These are phyloP conservation scores for Nesidiocoris tenuis DNA, from an alignment of 2,888 invertebrate species.

Conservation along the genomic window DNA sequence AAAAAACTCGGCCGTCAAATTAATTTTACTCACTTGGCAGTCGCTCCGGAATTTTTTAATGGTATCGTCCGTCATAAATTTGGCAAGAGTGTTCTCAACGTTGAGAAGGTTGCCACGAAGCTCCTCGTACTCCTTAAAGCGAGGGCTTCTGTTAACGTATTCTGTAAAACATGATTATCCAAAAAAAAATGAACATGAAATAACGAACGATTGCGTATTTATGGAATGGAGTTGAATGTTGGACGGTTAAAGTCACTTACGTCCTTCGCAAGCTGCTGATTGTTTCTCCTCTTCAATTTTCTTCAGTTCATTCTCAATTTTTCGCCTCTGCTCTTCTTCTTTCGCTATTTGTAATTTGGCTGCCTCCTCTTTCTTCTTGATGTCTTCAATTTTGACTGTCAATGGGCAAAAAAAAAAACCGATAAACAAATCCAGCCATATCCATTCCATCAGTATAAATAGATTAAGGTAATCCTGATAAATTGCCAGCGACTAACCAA, in stretches of 20 bases:
- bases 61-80: constrained; percentile 61
- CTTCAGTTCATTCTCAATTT: not conserved
- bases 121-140: constrained; percentile 14
- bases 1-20: no score
- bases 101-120: constrained; percentile 57
- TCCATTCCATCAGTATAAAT: no score
- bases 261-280: not conserved
- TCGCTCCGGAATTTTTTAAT: constrained; percentile 78
- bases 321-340: constrained; percentile 1
- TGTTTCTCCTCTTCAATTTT: constrained; percentile 5
- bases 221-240: no score
- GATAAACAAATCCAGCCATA: no score
- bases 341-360: not conserved
- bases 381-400: constrained; percentile 6
- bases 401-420: not conserved
- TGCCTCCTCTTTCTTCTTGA: constrained; percentile 4
- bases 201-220: no score
- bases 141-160: not conserved
- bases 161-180: not conserved
- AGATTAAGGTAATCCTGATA: no score
- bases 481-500: no score
- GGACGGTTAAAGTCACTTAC: not conserved
- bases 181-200: no score
- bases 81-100: constrained; percentile 63
- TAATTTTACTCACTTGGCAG: constrained; percentile 59